Conservation (phyloP, 1,140 invertebrate species). For the Lordiphosa clarofinis region DNA sequence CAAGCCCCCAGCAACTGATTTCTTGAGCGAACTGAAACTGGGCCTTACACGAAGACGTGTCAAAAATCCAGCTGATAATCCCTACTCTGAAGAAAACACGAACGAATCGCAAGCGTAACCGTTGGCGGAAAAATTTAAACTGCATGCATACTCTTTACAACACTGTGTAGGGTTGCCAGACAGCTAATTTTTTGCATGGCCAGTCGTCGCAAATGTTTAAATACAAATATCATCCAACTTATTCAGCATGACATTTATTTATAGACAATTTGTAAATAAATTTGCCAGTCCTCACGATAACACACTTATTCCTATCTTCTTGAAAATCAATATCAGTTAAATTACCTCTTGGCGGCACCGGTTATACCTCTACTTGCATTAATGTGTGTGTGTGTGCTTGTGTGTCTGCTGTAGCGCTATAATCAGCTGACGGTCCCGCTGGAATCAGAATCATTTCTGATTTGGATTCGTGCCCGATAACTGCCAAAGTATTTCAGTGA, state of each 20-base stretch:
- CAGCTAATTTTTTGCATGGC: constrained; percentile 1
- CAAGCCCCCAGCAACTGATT: constrained; percentile 55
- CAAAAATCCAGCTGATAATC: constrained; percentile 61
- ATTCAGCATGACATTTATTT: constrained; percentile 33
- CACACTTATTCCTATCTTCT: constrained; percentile 8
- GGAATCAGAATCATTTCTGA: constrained; percentile 38
- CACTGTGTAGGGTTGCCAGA: constrained; percentile 30
- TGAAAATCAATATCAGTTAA: not conserved
- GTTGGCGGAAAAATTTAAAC: constrained; percentile 9
- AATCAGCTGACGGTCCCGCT: constrained; percentile 45
- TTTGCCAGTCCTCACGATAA: constrained; percentile 5
- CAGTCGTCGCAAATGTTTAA: constrained; percentile 1
- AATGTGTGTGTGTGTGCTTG: constrained; percentile 5
- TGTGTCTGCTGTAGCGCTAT: constrained; percentile 11
- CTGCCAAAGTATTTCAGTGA: constrained; percentile 20
- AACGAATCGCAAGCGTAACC: constrained; percentile 57
- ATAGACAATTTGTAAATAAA: constrained; percentile 30
- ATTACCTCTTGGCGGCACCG: not conserved
- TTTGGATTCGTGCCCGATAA: constrained; percentile 34
- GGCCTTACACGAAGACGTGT: constrained; percentile 59
- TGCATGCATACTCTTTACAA: constrained; percentile 2
- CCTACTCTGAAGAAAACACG: constrained; percentile 36
- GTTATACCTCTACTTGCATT: not conserved
- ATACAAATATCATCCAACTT: constrained; percentile 4
- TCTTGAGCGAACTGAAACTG: constrained; percentile 64